Evolutionary conservation across 2,113 vertebrate genomes (phyloP).

Genomic region (Hystrix brachyura): DNA sequence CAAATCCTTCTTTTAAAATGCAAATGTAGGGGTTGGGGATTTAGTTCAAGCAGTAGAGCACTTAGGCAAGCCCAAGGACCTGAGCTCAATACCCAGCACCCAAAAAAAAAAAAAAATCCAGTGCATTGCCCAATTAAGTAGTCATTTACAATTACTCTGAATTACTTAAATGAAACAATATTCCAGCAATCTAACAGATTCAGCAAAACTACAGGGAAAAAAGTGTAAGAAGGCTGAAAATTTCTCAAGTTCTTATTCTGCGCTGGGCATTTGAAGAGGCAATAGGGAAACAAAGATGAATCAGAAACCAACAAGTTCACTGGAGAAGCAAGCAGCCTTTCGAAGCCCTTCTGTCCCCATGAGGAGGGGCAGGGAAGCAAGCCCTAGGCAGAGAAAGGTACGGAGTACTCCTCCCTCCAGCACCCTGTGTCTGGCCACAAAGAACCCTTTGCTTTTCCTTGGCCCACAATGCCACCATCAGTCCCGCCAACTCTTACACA

Average conservation of each 20-base stretch:
- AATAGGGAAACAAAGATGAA: not conserved
- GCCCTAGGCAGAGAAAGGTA: not conserved
- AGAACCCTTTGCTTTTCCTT: not conserved
- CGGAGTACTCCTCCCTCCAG: not conserved
- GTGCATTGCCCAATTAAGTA: not conserved
- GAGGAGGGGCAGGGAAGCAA: not conserved
- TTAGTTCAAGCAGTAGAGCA: too few species aligned
- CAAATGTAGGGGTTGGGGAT: too few species aligned
- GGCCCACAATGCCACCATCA: not conserved
- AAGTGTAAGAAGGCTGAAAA: not conserved
- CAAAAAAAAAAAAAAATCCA: not conserved
- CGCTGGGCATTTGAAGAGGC: not conserved
- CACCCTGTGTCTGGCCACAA: not conserved
- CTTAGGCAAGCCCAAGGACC: too few species aligned
- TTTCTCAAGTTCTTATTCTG: not conserved
- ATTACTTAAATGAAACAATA: conserved; percentile 12
- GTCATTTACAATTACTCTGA: conserved; percentile 12
- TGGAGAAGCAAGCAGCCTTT: not conserved
- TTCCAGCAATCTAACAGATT: conserved; percentile 16
- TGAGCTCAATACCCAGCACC: too few species aligned
- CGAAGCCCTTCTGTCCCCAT: not conserved
- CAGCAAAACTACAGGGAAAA: not conserved
- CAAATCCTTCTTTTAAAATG: conserved; percentile 54
- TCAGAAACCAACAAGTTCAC: not conserved
- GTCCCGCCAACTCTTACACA: not conserved